A percentile compares a stretch with the other conserved stretches of the same genome.
phyloP scores from a whole-genome alignment of 2,113 vertebrate species.

The Cariama cristata region DNA sequence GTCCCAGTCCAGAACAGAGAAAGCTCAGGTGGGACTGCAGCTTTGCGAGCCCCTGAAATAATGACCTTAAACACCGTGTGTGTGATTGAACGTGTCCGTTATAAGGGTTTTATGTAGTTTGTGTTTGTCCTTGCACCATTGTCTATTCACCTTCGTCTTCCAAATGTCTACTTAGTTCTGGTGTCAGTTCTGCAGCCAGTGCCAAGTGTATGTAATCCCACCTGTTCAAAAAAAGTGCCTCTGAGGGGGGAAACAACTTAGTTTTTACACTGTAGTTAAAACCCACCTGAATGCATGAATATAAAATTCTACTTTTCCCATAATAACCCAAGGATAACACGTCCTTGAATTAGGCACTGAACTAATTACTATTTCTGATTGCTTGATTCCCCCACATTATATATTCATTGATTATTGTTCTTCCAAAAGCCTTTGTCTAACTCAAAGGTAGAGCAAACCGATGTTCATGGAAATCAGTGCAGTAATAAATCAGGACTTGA shows the following conservation, averaged over 20 bases:
- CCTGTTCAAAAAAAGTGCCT: neutral
- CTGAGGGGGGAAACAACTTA: neutral
- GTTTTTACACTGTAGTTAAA: neutral
- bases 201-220: neutral
- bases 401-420: conserved; percentile 47
- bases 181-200: neutral
- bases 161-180: neutral
- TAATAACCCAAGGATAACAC: neutral
- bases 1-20: neutral
- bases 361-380: conserved; percentile 54
- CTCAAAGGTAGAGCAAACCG: conserved; percentile 37
- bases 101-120: neutral
- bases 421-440: conserved; percentile 5
- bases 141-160: neutral
- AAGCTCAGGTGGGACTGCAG: neutral
- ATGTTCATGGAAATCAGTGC: conserved; percentile 61
- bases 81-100: neutral
- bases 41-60: neutral
- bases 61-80: neutral
- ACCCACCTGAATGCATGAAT: neutral
- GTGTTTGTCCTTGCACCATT: neutral
- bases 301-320: neutral
- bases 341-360: conserved; percentile 22
- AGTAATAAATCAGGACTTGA: conserved; percentile 76
- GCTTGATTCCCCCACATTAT: conserved; percentile 53